Conservation (phyloP, 30 jellyfish, hydroid and myxozoan species). For the Mastigias papua region DNA sequence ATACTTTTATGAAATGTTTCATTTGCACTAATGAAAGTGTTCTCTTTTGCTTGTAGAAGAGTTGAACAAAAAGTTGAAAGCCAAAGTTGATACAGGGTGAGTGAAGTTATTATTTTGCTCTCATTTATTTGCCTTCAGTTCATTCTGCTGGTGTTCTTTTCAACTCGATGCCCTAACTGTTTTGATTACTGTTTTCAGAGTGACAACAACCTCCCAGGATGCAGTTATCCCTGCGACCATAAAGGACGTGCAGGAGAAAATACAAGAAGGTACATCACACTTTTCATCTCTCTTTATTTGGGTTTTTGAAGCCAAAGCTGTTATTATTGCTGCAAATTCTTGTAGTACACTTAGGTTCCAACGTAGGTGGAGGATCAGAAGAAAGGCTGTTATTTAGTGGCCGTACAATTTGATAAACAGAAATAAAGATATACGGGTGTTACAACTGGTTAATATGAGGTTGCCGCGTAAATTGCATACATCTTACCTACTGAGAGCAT, state of each 20-base stretch:
- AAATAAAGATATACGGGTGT: not conserved
- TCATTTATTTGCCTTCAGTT: no score
- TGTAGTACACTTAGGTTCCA: no score
- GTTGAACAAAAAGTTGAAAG: conserved; percentile 59
- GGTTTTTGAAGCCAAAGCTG: not conserved
- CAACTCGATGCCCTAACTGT: no score
- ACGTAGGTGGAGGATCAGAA: no score
- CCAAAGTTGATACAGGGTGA: conserved; percentile 58
- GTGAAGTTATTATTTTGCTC: no score
- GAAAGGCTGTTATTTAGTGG: no score
- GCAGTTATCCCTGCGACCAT: not conserved
- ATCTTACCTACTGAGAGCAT: no score
- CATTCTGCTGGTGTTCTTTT: no score
- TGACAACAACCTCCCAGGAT: not conserved
- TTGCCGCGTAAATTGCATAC: not conserved
- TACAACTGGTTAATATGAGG: not conserved
- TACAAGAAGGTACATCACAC: not conserved
- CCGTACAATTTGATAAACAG: not conserved
- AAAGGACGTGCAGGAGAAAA: not conserved
- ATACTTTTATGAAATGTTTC: not conserved
- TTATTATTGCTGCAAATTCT: not conserved
- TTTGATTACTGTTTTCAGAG: not conserved
- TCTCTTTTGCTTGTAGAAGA: conserved; percentile 44
- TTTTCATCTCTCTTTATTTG: not conserved
- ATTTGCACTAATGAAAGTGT: not conserved